Evolutionary conservation across 2,797 vertebrate species (phyloP).

Genomic region (Pseudomugil gertrudae): DNA sequence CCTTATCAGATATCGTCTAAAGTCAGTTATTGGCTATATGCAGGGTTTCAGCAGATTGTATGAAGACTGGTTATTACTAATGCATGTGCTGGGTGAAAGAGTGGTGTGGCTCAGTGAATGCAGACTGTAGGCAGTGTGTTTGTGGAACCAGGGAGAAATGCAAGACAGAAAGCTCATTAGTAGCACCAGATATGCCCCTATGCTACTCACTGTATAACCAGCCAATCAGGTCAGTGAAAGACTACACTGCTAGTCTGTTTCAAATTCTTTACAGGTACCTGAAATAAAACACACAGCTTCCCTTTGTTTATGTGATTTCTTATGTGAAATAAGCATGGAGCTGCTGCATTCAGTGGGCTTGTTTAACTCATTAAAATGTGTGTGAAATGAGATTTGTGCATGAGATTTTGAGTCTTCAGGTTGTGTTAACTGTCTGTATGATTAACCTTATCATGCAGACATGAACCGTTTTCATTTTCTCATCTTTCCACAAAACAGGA

Average conservation of each 20-base stretch:
- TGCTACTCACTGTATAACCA: not conserved
- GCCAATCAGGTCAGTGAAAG: conserved; percentile 2
- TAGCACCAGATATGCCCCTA: conserved; percentile 1
- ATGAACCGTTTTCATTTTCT: not conserved
- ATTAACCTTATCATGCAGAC: not conserved
- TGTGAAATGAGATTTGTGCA: too few species aligned
- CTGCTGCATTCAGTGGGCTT: not conserved
- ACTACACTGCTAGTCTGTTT: conserved; percentile 5
- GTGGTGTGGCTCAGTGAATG: conserved; percentile 45
- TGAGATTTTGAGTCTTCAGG: not conserved
- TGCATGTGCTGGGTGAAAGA: conserved; percentile 50
- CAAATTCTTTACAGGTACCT: conserved; percentile 7
- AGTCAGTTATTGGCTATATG: conserved; percentile 12
- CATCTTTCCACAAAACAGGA: not conserved
- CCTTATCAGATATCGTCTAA: conserved; percentile 38
- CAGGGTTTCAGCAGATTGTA: not conserved
- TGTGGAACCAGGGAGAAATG: conserved; percentile 14
- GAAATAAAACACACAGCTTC: not conserved
- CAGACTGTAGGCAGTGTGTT: conserved; percentile 33
- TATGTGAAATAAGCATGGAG: not conserved
- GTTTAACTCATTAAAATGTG: not conserved
- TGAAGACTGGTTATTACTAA: conserved; percentile 51
- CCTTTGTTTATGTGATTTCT: conserved; percentile 4
- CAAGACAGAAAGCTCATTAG: conserved; percentile 34
- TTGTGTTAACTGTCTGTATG: not conserved